Evolutionary conservation across 2,888 invertebrate genomes (phyloP).

Genomic region (Daptonema setosum): DNA sequence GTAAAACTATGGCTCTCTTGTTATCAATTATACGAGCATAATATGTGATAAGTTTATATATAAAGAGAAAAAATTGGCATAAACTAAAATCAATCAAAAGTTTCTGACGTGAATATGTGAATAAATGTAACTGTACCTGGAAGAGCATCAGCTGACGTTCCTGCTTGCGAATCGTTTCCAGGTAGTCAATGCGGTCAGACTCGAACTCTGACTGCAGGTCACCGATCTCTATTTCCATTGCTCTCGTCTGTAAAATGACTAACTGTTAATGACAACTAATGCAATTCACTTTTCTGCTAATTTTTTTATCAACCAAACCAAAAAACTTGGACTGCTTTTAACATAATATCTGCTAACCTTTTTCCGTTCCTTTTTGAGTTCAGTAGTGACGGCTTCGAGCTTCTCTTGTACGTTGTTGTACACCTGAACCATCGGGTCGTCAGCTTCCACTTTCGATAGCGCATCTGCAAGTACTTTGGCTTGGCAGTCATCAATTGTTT

Average conservation of each 20-base stretch:
- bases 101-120: neutral
- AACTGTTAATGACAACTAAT: too few relatives aligned
- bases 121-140: constrained; percentile 26
- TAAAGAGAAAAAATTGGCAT: neutral
- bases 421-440: constrained; percentile 47
- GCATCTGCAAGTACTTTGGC: constrained; percentile 26
- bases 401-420: constrained; percentile 58
- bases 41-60: too few relatives aligned
- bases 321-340: too few relatives aligned
- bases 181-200: constrained; percentile 53
- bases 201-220: constrained; percentile 62
- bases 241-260: constrained; percentile 40
- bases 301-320: too few relatives aligned
- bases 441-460: constrained; percentile 37
- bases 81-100: neutral
- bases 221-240: constrained; percentile 47
- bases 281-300: too few relatives aligned
- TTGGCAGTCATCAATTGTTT: too few relatives aligned
- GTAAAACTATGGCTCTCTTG: too few relatives aligned
- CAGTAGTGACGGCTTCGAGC: constrained; percentile 46
- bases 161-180: constrained; percentile 54
- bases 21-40: too few relatives aligned
- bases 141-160: constrained; percentile 46
- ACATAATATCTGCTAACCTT: too few relatives aligned
- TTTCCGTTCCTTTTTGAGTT: constrained; percentile 42